Base-by-base conservation (phyloP, 2,797 vertebrate species). In the Leptodactylus fallax region DNA sequence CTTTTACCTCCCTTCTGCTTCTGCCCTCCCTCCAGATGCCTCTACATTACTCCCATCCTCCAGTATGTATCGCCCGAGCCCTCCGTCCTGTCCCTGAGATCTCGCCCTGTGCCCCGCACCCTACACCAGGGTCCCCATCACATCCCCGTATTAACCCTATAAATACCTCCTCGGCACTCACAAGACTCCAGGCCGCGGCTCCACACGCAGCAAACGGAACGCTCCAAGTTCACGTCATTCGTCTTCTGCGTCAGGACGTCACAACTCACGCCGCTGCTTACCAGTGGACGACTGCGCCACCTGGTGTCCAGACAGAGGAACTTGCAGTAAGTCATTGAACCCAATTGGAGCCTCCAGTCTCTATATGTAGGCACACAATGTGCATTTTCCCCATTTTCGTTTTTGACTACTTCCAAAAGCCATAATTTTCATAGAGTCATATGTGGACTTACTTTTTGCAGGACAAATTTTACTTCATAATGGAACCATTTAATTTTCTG, bases 181-280 rank as follows among this genome's bases (percentile, higher is more conserved):
- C 78, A 21, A 10, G 4, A 13, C 58, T 81, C 56, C 79, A 81
- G 79, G 79, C 79, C 79, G 56, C 27, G 27, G 56, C 56, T 81
- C 45, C 58, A 61, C 79, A 23, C 72, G 23, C 79, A 81, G 79
- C 36, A n/a, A 9, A 55, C 8, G 14, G 56, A 49, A 80, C 56
- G 45, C 79, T 61, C 79, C 56, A 9, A 45, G 55, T 8, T 45
- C 17, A 81, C 79, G 79, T 81, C 79, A 45, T 13, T 58, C 56
- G 79, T 55, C 56, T 36, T n/a, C 78, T 61, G 21, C 79, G 79
- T 63, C 11, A 9, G 23, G 1, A 79, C 83, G 74, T 85, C 56
- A 53, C 10, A 72, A 12, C 0, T 6, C 36, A 16, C 56, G 81
- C 23, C 63, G 19, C n/a, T 23, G 19, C 80, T 65, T 7, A 72